phyloP scores from a whole-genome alignment of 2,797 vertebrate species.

The Eulemur rubriventer region DNA sequence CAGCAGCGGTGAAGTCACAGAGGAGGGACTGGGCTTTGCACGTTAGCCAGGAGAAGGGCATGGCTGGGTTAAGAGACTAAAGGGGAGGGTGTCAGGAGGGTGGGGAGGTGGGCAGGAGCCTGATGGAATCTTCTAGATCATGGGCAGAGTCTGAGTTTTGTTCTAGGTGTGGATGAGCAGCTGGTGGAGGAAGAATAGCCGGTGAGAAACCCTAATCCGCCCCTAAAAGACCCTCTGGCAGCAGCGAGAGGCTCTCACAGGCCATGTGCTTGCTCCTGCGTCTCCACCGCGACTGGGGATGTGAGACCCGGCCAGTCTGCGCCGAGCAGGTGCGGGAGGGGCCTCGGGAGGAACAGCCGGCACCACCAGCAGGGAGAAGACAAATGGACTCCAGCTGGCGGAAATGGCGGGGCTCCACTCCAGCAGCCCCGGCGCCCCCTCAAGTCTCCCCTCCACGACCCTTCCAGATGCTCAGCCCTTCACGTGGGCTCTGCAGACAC shows the following conservation, averaged over 20 bases:
- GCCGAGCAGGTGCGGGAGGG: neutral
- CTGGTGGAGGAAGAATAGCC: neutral
- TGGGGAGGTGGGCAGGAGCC: neutral
- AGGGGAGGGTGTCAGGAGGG: neutral
- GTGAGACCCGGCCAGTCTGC: neutral
- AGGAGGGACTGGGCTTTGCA: neutral
- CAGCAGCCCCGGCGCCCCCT: no score
- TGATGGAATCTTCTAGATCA: fast-evolving
- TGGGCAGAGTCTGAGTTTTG: neutral
- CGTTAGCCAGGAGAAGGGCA: no score
- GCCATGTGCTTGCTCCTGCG: fast-evolving
- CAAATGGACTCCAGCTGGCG: neutral
- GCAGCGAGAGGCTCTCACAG: neutral
- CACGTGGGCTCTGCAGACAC: neutral
- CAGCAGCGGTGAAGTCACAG: neutral
- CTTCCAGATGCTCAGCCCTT: fast-evolving
- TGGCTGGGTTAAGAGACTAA: neutral
- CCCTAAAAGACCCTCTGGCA: neutral
- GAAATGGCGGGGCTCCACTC: fast-evolving
- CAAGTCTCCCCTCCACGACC: neutral
- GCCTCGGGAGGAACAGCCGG: neutral
- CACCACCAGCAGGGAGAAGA: neutral
- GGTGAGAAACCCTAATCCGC: neutral
- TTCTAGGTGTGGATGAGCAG: fast-evolving
- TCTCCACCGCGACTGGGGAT: fast-evolving